phyloP scores from a whole-genome alignment of 92 coral and sea anemone genomes.

The Umimayanthus chanpuru region DNA sequence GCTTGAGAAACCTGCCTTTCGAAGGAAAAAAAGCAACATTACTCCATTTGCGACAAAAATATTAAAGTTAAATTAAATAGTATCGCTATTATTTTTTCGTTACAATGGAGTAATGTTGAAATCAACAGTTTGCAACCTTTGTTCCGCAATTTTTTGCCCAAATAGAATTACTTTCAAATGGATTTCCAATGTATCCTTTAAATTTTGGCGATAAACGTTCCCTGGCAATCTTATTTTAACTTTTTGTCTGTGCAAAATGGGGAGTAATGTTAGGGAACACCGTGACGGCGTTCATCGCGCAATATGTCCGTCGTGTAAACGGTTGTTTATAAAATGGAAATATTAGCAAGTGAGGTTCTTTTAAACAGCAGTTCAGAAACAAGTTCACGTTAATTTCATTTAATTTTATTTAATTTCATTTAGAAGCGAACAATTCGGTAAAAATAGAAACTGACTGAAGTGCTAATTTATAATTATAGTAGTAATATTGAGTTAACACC shows the following conservation, averaged over 20 bases:
- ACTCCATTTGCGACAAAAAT: conserved; percentile 17
- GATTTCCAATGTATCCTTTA: conserved; percentile 20
- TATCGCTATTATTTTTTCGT: neutral
- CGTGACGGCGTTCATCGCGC: conserved; percentile 29
- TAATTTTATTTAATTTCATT: conserved; percentile 7
- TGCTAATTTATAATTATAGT: conserved; percentile 1
- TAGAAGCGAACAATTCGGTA: conserved; percentile 7
- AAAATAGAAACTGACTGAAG: conserved; percentile 38
- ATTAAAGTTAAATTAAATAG: conserved; percentile 14
- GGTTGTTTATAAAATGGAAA: conserved; percentile 17
- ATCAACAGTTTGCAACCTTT: conserved; percentile 24
- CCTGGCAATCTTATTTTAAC: conserved; percentile 3
- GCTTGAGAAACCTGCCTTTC: neutral
- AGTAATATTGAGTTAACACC: conserved; percentile 38
- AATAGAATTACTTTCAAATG: conserved; percentile 19
- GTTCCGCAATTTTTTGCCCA: conserved; percentile 23
- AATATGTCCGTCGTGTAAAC: conserved; percentile 22
- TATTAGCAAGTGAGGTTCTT: conserved; percentile 26
- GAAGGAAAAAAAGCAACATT: conserved; percentile 18
- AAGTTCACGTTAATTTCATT: neutral
- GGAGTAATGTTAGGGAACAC: conserved; percentile 21
- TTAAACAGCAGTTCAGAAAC: conserved; percentile 24
- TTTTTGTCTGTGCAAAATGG: conserved; percentile 10
- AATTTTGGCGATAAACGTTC: conserved; percentile 11
- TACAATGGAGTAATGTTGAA: conserved; percentile 24